phyloP scores from a whole-genome alignment of 2,888 invertebrate species.

The Odontothrips loti region DNA sequence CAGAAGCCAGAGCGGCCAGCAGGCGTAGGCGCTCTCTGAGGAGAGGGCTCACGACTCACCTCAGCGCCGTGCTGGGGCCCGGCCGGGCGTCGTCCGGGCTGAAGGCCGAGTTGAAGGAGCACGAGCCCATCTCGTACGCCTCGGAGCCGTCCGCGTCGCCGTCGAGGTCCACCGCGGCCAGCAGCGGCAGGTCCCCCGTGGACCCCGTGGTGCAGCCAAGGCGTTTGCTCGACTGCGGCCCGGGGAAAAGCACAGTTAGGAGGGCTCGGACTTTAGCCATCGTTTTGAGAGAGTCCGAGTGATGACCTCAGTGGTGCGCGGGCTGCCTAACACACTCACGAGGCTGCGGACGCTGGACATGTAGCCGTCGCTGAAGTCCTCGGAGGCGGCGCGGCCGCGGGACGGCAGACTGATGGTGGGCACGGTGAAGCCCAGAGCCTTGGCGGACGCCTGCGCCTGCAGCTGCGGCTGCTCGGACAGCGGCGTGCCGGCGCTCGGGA shows the following conservation, averaged over 20 bases:
- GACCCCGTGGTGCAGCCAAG: not conserved
- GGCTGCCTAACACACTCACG: too few relatives aligned
- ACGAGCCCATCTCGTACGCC: not conserved
- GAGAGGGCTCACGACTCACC: not conserved
- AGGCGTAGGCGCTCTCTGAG: not conserved
- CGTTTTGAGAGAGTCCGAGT: too few relatives aligned
- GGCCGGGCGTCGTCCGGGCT: conserved; percentile 8
- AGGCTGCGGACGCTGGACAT: conserved; percentile 1
- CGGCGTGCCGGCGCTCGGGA: conserved; percentile 31
- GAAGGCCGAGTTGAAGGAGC: conserved; percentile 7
- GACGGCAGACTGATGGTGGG: conserved; percentile 11
- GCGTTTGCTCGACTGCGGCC: not conserved
- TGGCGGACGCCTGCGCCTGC: not conserved
- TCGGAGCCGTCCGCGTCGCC: not conserved
- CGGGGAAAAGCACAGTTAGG: not conserved
- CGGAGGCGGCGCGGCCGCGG: conserved; percentile 2
- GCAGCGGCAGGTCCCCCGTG: conserved; percentile 15
- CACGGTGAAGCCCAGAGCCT: conserved; percentile 9
- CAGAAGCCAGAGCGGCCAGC: not conserved
- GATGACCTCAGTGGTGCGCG: too few relatives aligned
- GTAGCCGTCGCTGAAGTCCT: conserved; percentile 12
- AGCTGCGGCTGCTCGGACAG: conserved; percentile 6
- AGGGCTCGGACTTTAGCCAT: too few relatives aligned
- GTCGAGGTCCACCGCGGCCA: conserved; percentile 4
- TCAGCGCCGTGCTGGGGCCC: not conserved